Evolutionary conservation across 2,797 vertebrate species (phyloP).

Genomic region (Cossypha caffra): DNA sequence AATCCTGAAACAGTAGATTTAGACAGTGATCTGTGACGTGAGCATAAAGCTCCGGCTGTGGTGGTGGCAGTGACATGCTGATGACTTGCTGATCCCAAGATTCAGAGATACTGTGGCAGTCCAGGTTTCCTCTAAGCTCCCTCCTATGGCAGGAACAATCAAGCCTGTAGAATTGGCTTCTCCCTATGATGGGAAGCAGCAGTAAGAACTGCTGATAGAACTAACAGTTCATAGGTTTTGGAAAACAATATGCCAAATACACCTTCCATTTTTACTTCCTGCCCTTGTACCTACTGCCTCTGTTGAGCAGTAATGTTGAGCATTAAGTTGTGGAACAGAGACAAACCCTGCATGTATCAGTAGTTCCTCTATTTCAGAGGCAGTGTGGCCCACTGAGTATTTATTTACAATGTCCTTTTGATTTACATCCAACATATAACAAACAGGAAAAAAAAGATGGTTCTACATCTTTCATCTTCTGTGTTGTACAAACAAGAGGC

Average conservation of each 20-base stretch:
- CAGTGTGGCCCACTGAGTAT: background rate
- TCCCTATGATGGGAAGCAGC: background rate
- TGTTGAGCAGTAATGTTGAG: background rate
- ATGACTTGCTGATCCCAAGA: background rate
- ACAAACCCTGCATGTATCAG: background rate
- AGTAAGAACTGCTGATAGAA: background rate
- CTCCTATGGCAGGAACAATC: background rate
- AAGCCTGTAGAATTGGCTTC: background rate
- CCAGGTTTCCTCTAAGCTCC: background rate
- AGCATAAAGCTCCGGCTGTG: background rate
- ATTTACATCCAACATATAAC: background rate
- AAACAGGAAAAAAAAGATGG: background rate
- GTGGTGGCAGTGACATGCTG: background rate
- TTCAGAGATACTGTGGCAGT: background rate
- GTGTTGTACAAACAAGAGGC: background rate
- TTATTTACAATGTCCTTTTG: background rate
- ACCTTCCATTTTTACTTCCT: background rate
- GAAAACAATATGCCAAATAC: background rate
- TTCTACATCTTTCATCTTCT: background rate
- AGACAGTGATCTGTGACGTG: rapidly evolving
- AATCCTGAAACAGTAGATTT: background rate
- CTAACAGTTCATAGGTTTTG: background rate
- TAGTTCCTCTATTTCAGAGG: background rate
- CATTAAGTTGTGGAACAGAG: background rate
- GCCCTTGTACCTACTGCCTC: background rate